Base-by-base conservation (phyloP, 2,888 invertebrate species). In the Dioctria rufipes region DNA sequence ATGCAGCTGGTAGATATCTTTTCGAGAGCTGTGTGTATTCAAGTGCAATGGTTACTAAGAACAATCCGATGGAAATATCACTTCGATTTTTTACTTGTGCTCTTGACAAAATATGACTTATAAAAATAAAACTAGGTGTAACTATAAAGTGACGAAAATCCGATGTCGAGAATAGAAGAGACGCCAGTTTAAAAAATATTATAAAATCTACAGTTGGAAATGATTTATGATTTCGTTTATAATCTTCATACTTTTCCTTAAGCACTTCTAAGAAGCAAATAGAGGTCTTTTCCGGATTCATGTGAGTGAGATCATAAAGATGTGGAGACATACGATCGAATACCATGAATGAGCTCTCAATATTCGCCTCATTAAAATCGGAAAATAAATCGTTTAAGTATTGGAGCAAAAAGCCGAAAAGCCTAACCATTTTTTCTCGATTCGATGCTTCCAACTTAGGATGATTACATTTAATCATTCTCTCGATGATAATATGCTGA, bases 81-180 rank as follows among this genome's bases (percentile, higher is more conserved):
- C 90, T 90, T 0, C 92, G 90, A 8, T 90, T 91, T 84, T 90
- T 92, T 37, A 95, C 92, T 84, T 91, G 91, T 78, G 93, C 92
- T 84, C 90, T 90, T 3, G 91, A 90, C 84, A 96, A 88, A 85
- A 97, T 94, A 87, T 96, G 94, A 58, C 94, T 92, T 89, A 98
- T 95, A 84, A 97, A 96, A 83, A 95, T 90, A 84, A 95, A 90
- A 84, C 91, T 90, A n/a, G 97, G 97, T 11, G 96, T 96, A n/a
- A 95, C 94, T 3, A 98, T 92, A 0, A 94, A 94, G 91, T 98
- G 98, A 60, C 94, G 91, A 87, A 94, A 96, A 89, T 98, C 98
- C 0, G 98, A 97, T 0, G 97, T 94, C 0, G 98, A 95, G 89
- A 95, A 98, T 78, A 98, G 87, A 63, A 94, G 88, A 5, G 95